Evolutionary conservation across 2,113 vertebrate genomes (phyloP).

Genomic region (Actinemys pallida): DNA sequence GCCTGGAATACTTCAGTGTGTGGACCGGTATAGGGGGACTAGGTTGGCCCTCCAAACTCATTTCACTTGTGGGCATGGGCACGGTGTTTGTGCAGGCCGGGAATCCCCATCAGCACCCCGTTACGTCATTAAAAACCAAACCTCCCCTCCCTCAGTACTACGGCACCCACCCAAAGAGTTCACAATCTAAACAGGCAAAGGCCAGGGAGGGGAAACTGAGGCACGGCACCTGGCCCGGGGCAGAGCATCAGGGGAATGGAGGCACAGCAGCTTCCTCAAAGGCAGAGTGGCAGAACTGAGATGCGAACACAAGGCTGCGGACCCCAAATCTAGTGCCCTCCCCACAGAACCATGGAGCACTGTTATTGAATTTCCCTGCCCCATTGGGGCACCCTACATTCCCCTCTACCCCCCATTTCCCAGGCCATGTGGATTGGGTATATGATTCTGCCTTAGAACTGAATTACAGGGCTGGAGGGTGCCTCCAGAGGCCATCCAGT

Average conservation of each 20-base stretch:
- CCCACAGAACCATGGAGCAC: neutral
- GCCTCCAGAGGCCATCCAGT: neutral
- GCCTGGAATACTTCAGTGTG: neutral
- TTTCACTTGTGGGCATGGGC: neutral
- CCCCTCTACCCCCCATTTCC: neutral
- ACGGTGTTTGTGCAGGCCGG: neutral
- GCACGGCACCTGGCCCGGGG: neutral
- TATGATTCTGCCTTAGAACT: neutral
- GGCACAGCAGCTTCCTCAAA: neutral
- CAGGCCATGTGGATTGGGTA: neutral
- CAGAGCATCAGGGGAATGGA: neutral
- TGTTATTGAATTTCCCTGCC: neutral
- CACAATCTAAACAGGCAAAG: neutral
- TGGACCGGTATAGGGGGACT: neutral
- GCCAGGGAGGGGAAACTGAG: neutral
- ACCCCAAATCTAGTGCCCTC: neutral
- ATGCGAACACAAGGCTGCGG: neutral
- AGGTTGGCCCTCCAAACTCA: neutral
- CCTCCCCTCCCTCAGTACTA: neutral
- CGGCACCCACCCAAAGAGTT: neutral
- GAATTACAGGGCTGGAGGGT: neutral
- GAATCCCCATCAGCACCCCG: neutral
- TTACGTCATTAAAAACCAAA: neutral
- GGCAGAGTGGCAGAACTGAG: neutral
- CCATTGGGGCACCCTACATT: too few species aligned